Percentiles rank a stretch among this genome's conserved stretches.
These are phyloP conservation scores for Diogma glabrata DNA, from an alignment of 2,888 invertebrate species.

Conservation along the genomic window DNA sequence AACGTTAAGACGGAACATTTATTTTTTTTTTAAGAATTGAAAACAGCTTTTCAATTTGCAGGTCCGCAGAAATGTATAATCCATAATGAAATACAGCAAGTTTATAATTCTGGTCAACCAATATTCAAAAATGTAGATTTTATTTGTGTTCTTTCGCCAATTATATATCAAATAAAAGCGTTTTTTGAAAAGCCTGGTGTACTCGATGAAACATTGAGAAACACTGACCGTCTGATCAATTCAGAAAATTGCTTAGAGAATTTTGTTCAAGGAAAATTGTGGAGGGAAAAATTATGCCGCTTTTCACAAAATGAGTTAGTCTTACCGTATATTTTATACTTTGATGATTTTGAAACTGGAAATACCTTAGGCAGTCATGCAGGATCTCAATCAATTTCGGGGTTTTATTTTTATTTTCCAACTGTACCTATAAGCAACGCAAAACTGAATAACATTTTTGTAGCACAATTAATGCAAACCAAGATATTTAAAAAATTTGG, in stretches of 20 bases:
- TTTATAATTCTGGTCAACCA: background rate
- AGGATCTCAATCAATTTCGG: background rate
- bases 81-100: background rate
- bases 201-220: background rate
- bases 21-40: background rate
- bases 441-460: constrained; percentile 4
- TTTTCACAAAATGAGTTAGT: background rate
- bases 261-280: background rate
- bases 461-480: background rate
- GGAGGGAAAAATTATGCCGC: background rate
- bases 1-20: background rate
- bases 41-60: background rate
- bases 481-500: constrained; percentile 1
- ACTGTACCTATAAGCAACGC: background rate
- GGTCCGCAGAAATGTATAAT: background rate
- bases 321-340: background rate
- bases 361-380: background rate
- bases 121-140: background rate
- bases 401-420: background rate
- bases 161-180: background rate
- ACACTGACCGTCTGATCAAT: background rate
- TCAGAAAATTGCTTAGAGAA: background rate
- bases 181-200: background rate
- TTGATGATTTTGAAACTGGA: background rate
- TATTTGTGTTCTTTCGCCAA: background rate